These are phyloP conservation scores for Drosophila ogumai DNA, from an alignment of 1,140 invertebrate genomes.

Conservation along the genomic window DNA sequence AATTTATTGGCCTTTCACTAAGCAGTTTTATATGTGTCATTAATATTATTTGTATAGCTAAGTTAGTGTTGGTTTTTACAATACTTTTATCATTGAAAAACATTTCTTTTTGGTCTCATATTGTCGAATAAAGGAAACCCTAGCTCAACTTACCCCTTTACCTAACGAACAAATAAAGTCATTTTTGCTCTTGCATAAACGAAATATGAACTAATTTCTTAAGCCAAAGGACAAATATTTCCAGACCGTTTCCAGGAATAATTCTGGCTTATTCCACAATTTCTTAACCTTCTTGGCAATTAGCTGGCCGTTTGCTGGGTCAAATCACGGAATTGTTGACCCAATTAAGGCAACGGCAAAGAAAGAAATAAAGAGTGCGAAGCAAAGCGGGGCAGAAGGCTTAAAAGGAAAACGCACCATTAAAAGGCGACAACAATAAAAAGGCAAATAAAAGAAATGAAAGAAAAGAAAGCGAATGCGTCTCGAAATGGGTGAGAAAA, in stretches of 20 bases:
- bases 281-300: conserved; percentile 27
- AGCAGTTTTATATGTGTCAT: not conserved
- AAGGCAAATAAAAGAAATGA: conserved; percentile 72
- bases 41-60: not conserved
- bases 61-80: not conserved
- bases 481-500: conserved; percentile 62
- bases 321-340: conserved; percentile 54
- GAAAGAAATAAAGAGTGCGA: conserved; percentile 18
- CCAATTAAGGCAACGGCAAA: conserved; percentile 50
- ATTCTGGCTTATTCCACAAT: not conserved
- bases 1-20: not conserved
- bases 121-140: too few species aligned
- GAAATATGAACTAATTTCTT: not conserved
- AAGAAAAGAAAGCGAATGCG: conserved; percentile 68
- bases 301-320: conserved; percentile 37
- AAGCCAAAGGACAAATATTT: not conserved
- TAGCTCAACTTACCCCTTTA: not conserved
- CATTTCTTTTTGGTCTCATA: not conserved
- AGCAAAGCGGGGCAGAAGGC: conserved; percentile 26
- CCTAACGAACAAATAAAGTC: not conserved
- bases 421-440: conserved; percentile 71
- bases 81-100: not conserved
- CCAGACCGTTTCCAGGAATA: not conserved
- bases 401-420: conserved; percentile 66
- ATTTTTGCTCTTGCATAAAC: not conserved